A percentile compares a stretch with the other conserved stretches of the same genome.
phyloP scores from a whole-genome alignment of 2,797 vertebrate species.

The Pseudochaenichthys georgianus region DNA sequence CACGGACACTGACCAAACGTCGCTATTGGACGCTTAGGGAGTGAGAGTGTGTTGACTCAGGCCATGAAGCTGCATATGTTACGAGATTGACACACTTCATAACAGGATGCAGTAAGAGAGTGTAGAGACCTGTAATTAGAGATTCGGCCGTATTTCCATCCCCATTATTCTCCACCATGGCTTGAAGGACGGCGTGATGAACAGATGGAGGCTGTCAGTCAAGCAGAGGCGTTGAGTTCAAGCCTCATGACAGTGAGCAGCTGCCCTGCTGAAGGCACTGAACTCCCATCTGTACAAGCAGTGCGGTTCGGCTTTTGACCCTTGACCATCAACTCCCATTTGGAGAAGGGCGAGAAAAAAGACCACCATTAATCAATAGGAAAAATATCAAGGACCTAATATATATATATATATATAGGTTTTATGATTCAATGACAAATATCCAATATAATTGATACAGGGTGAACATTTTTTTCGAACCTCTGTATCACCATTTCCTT shows the following conservation, averaged over 20 bases:
- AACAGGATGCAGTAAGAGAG: conserved; percentile 10
- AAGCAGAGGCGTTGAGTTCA: conserved; percentile 16
- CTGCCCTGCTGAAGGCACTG: conserved; percentile 7
- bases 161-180: background rate
- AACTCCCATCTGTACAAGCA: conserved; percentile 8
- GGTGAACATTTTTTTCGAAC: too few relatives aligned
- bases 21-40: too few relatives aligned
- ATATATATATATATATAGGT: background rate
- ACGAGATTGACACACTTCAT: conserved; percentile 8
- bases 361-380: background rate
- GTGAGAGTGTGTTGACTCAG: too few relatives aligned
- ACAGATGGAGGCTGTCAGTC: conserved; percentile 26
- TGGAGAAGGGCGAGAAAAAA: conserved; percentile 2
- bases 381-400: background rate
- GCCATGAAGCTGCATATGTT: conserved; percentile 20
- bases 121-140: conserved; percentile 4
- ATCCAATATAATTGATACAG: too few relatives aligned
- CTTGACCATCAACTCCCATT: background rate
- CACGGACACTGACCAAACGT: too few relatives aligned
- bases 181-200: background rate
- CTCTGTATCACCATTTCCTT: too few relatives aligned
- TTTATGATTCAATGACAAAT: too few relatives aligned
- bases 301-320: background rate
- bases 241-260: conserved; percentile 5
- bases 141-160: background rate